Base-by-base conservation (phyloP, 2,888 invertebrate genomes). In the Habrosyne pyritoides region DNA sequence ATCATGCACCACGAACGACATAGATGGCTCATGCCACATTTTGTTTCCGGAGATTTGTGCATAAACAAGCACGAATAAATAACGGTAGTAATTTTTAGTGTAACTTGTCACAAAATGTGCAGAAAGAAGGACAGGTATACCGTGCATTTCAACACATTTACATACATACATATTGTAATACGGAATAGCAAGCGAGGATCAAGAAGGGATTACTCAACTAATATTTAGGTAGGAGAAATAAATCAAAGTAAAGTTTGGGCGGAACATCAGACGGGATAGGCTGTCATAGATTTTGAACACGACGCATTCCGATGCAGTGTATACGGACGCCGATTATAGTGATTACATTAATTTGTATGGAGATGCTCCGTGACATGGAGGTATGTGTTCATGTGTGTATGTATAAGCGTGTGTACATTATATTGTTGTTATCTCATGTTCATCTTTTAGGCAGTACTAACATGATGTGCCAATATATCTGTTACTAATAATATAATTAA, bases 1-100 rank as follows among this genome's bases (percentile, higher is more conserved):
- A 81, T 81, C 92, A 92, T 92, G 91, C 92, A 91, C 89, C 88
- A 91, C 90, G 86, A 86, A 92, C 91, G 89, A 92, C 91, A 91
- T 77, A 75, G 75, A 90, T 86, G 90, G 90, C 90, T 81, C 89
- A 91, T 89, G 87, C 89, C 91, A 87, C 83, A 79, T 83, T 83
- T 83, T 85, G 76, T 79, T 79, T 77, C 79, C 79, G 80, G 86
- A 89, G 80, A 86, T 77, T 77, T 87, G 89, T 91, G 90, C 89
- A 87, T 87, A 84, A 84, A 85, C 88, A 90, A 89, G 90, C 91
- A 91, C 91, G 80, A 84, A 85, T 81, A 42, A 2, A 42, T 42
- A 80, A 77, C 83, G 81, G 83, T 83, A 81, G 81, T 82, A 79
- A 84, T 84, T 79, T 76, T 83, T 84, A 75, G 84, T 85, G 86